phyloP scores from a whole-genome alignment of 2,113 vertebrate species.

The Shinisaurus crocodilurus region DNA sequence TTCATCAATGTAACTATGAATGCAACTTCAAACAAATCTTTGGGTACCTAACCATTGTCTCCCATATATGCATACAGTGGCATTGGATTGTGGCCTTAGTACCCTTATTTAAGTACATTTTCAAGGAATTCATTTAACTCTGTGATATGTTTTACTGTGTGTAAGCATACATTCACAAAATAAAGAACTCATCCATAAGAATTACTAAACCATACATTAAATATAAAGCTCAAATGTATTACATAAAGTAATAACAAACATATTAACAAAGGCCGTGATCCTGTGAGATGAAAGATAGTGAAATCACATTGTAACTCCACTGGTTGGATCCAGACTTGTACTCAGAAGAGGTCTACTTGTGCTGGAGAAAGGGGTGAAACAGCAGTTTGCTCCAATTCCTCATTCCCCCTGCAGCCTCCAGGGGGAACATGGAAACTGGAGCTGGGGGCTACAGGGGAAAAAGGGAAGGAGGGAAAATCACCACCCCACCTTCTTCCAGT shows the following conservation, averaged over 20 bases:
- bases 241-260: neutral
- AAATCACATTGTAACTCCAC: too few species aligned
- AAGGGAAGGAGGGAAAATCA: neutral
- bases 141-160: rapidly evolving
- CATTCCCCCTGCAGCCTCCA: neutral
- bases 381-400: neutral
- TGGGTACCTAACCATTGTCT: neutral
- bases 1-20: too few species aligned
- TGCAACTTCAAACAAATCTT: neutral
- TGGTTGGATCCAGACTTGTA: neutral
- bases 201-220: conserved; percentile 12
- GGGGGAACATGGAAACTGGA: neutral
- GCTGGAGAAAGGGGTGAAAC: neutral
- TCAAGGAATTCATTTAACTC: neutral
- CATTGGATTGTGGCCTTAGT: neutral
- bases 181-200: neutral
- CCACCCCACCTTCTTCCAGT: neutral
- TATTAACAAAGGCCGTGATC: neutral
- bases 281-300: neutral
- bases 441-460: neutral
- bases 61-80: neutral
- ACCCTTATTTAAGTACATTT: conserved; percentile 16
- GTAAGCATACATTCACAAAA: neutral
- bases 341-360: neutral
- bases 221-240: neutral